Evolutionary conservation across 2,888 invertebrate species (phyloP).

Genomic region (Shargacucullia verbasci): DNA sequence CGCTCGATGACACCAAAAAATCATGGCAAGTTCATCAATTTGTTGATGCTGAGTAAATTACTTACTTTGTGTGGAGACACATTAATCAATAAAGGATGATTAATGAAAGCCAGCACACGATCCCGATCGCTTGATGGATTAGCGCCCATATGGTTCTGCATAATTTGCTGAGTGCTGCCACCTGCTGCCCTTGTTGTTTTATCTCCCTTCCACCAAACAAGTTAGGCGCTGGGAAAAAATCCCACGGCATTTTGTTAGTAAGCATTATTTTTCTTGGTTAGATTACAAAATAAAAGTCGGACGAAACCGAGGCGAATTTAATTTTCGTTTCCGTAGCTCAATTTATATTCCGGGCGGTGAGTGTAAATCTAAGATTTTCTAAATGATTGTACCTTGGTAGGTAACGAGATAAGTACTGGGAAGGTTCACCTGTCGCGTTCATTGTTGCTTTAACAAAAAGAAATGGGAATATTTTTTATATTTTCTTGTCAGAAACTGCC

Average conservation of each 20-base stretch:
- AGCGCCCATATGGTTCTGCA: slow-evolving; percentile 86
- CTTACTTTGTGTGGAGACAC: slow-evolving; percentile 83
- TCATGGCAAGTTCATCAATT: slow-evolving; percentile 75
- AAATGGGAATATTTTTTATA: slow-evolving; percentile 58
- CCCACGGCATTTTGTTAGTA: slow-evolving; percentile 31
- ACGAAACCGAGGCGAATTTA: slow-evolving; percentile 36
- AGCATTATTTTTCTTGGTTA: slow-evolving; percentile 49
- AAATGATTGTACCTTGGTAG: slow-evolving; percentile 44
- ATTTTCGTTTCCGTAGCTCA: slow-evolving; percentile 39
- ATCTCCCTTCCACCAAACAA: slow-evolving; percentile 58
- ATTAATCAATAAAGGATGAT: slow-evolving; percentile 88
- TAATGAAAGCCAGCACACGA: slow-evolving; percentile 81
- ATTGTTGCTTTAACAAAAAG: slow-evolving; percentile 63
- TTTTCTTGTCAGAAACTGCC: slow-evolving; percentile 60
- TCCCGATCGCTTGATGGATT: slow-evolving; percentile 87
- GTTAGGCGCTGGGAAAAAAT: slow-evolving; percentile 44
- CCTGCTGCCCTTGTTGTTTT: slow-evolving; percentile 76
- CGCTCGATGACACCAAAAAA: slow-evolving; percentile 62
- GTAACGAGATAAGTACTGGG: slow-evolving; percentile 43
- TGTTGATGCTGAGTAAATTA: slow-evolving; percentile 76
- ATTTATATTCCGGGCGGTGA: slow-evolving; percentile 45
- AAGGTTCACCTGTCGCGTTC: slow-evolving; percentile 51
- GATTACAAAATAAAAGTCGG: slow-evolving; percentile 41
- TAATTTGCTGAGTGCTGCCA: slow-evolving; percentile 84
- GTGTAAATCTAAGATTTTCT: slow-evolving; percentile 53